Evolutionary conservation across 2,888 invertebrate species (phyloP).

Genomic region (Sphinx pinastri): DNA sequence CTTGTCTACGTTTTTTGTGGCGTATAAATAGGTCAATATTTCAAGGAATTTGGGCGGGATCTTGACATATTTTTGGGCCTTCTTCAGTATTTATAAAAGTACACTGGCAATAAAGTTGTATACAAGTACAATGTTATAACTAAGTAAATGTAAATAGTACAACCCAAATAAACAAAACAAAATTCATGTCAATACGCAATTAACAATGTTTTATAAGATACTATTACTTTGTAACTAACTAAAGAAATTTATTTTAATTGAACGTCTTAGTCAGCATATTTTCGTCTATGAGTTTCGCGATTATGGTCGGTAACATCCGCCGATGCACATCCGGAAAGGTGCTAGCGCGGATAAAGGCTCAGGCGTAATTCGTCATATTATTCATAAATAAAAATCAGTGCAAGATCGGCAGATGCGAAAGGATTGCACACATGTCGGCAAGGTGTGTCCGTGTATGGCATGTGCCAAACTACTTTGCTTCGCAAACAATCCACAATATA

Average conservation of each 20-base stretch:
- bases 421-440: conserved; percentile 81
- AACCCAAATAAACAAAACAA: too few relatives aligned
- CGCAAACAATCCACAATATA: conserved; percentile 61
- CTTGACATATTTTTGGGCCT: not conserved
- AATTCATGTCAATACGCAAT: too few relatives aligned
- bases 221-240: too few relatives aligned
- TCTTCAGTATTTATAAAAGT: too few relatives aligned
- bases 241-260: too few relatives aligned
- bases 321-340: conserved; percentile 80
- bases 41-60: not conserved
- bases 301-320: conserved; percentile 71
- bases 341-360: conserved; percentile 73
- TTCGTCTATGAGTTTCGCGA: conserved; percentile 48
- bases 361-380: conserved; percentile 82
- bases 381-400: conserved; percentile 82
- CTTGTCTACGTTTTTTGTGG: conserved; percentile 5
- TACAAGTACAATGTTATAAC: too few relatives aligned
- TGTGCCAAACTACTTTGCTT: conserved; percentile 72
- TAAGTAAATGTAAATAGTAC: too few relatives aligned
- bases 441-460: conserved; percentile 74
- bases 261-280: conserved; percentile 26
- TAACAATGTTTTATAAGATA: too few relatives aligned
- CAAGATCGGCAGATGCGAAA: conserved; percentile 70
- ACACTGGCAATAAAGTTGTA: too few relatives aligned
- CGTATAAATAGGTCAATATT: conserved; percentile 4